Base-by-base conservation (phyloP, 2,113 vertebrate species). In the Nerophis ophidion region DNA sequence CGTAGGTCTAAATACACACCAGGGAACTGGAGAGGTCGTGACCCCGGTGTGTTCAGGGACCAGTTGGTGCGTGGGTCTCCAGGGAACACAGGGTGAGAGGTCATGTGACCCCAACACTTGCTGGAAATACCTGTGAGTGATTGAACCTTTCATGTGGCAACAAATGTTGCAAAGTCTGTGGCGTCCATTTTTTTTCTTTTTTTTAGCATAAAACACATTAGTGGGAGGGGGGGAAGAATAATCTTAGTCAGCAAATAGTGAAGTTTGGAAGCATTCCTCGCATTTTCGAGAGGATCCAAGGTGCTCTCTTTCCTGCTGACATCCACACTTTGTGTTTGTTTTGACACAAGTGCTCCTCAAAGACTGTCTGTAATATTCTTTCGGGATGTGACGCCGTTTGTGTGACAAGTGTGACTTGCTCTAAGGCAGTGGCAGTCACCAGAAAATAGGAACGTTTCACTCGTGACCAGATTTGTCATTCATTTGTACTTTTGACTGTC, bases 61-160 rank as follows among this genome's bases (percentile, higher is more conserved):
- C 85, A 87, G 86, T 77, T 87, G 86, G 62, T 67, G 60, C 19
- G 13, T 52, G 47, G 65, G 70, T 64, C 50, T 26, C 15, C 5
- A n/a, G 48, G 49, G 42, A 14, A 33, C 50, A 14, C 38, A 45
- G 56, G 26, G 56, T 15, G 19, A 36, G 48, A 19, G 5, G 55
- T 50, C 69, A 74, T 69, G 62, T 62, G 61, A 60, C 61, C 1
- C 1, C 48, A 48, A 48, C 77, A 81, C 74, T 83, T 85, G 83
- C 64, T 76, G 72, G 60, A 71, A 60, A 63, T 63, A 73, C 71
- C 70, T 15, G 71, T 5, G 11, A 60, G 68, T 72, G 49, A 73
- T 80, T 81, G 68, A 44, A 3, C 42, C 45, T 67, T 71, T 53
- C 11, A 63, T 71, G 80, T 63, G 42, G 4, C 73, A 72, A 33